Conservation (phyloP, 2,797 vertebrate genomes). For the Emys orbicularis region DNA sequence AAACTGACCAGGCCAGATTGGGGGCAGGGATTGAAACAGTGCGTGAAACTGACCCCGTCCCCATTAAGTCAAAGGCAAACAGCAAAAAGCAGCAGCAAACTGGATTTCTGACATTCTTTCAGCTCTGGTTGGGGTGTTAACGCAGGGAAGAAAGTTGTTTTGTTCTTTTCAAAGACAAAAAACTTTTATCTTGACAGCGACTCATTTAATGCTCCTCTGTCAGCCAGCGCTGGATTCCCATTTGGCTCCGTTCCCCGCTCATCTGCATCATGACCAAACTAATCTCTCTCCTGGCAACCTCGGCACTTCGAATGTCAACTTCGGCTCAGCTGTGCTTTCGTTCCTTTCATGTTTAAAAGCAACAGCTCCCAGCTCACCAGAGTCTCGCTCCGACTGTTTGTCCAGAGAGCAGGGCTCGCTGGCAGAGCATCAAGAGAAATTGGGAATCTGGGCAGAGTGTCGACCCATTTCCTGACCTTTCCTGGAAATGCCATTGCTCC, state of each 20-base stretch:
- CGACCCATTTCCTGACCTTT: background rate
- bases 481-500: background rate
- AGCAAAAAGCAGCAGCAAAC: background rate
- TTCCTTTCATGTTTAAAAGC: background rate
- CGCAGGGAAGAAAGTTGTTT: conserved; percentile 5
- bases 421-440: background rate
- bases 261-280: background rate
- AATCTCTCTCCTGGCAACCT: background rate
- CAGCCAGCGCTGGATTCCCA: background rate
- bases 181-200: background rate
- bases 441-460: background rate
- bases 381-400: background rate
- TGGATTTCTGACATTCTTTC: background rate
- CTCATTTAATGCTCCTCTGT: background rate
- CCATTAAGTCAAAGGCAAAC: fast-evolving
- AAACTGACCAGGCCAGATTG: fast-evolving
- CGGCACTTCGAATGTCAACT: fast-evolving
- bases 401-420: fast-evolving
- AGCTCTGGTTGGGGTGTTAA: background rate
- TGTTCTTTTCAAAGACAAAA: background rate
- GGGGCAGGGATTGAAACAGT: background rate
- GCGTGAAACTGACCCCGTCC: fast-evolving
- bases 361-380: background rate
- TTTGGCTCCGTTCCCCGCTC: background rate
- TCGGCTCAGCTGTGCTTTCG: background rate